A percentile compares a stretch with the other conserved stretches of the same genome.
Evolutionary conservation across 1,140 invertebrate species (phyloP).

Genomic region (Apis laboriosa): DNA sequence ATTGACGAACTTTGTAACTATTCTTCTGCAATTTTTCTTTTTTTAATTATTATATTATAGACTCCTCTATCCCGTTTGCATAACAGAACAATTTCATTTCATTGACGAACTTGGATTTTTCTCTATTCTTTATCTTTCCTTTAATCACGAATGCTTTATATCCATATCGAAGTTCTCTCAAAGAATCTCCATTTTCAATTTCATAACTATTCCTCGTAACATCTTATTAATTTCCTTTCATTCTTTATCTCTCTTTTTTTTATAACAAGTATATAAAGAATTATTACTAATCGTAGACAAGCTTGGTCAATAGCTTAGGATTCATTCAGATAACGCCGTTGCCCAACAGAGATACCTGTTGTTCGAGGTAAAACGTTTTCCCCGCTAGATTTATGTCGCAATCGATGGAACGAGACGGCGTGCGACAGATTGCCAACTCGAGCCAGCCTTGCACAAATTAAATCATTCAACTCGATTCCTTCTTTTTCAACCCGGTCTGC

Average conservation of each 20-base stretch:
- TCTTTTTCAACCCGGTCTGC: not conserved
- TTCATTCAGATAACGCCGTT: not conserved
- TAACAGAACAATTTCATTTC: too few species aligned
- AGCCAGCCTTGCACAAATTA: conserved; percentile 11
- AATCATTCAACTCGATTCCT: conserved; percentile 32
- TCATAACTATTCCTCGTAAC: too few species aligned
- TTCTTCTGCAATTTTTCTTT: not conserved
- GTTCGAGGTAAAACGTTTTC: not conserved
- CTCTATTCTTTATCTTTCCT: too few species aligned
- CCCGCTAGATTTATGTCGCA: conserved; percentile 29
- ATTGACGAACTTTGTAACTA: not conserved
- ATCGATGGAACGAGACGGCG: conserved; percentile 18
- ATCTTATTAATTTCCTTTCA: too few species aligned
- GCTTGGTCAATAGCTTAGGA: not conserved
- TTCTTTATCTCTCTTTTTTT: too few species aligned
- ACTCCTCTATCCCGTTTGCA: not conserved
- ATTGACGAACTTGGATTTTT: too few species aligned
- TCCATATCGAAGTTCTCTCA: too few species aligned
- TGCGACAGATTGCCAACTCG: conserved; percentile 14
- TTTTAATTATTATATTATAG: not conserved
- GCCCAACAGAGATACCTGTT: conserved; percentile 5
- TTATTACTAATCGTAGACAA: not conserved
- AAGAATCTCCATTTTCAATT: too few species aligned
- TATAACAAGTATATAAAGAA: too few species aligned
- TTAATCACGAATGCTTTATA: too few species aligned